Evolutionary conservation across 2,113 vertebrate genomes (phyloP).

Genomic region (Cinclus cinclus): DNA sequence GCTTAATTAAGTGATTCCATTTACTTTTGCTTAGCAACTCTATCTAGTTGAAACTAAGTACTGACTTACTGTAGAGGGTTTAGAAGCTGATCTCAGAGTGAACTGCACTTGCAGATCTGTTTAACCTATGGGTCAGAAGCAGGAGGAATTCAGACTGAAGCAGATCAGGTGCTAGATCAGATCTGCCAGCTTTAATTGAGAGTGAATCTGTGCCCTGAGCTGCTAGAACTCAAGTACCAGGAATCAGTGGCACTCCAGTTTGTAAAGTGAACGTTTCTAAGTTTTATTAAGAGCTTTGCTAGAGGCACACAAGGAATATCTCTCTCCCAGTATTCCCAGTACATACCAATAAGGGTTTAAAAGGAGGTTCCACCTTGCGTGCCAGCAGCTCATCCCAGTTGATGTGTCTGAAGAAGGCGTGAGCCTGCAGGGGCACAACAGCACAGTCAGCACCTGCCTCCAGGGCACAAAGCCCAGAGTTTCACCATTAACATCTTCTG

Average conservation of each 20-base stretch:
- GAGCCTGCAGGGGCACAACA: slow-evolving; percentile 74
- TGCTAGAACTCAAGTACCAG: not conserved
- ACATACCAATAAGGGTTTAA: slow-evolving; percentile 94
- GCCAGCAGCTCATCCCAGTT: slow-evolving; percentile 98
- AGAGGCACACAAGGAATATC: not conserved
- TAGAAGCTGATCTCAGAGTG: not conserved
- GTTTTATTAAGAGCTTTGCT: not conserved
- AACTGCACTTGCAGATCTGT: not conserved
- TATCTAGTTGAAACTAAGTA: not conserved
- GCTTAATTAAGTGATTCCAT: not conserved
- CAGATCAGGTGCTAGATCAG: not conserved
- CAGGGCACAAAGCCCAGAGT: not conserved
- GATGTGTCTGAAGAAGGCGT: slow-evolving; percentile 94
- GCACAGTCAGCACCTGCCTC: not conserved
- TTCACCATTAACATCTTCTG: not conserved
- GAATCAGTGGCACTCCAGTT: not conserved
- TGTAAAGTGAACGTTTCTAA: accelerated
- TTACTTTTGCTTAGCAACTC: not conserved
- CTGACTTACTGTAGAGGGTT: not conserved
- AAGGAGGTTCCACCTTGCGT: slow-evolving; percentile 95
- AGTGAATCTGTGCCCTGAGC: not conserved
- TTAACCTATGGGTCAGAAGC: not conserved
- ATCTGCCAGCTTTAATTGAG: not conserved
- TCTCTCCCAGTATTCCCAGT: not conserved
- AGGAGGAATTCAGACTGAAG: not conserved